phyloP scores from a whole-genome alignment of 2,888 invertebrate genomes.

The Eretmocerus hayati region DNA sequence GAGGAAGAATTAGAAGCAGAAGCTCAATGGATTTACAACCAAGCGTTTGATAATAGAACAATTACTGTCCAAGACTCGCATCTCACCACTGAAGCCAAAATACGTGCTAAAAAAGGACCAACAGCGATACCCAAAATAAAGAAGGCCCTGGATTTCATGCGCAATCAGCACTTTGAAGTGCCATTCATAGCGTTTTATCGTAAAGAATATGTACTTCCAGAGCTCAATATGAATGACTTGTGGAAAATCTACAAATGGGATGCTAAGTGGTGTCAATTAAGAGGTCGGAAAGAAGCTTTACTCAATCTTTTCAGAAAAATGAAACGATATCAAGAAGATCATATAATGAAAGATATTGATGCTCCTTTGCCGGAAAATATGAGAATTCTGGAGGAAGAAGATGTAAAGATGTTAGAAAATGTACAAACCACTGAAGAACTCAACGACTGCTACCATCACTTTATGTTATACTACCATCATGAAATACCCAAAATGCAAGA shows the following conservation, averaged over 20 bases:
- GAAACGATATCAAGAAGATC: conserved; percentile 82
- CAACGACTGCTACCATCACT: conserved; percentile 89
- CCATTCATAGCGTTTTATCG: conserved; percentile 98
- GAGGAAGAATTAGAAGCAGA: conserved; percentile 88
- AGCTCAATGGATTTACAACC: conserved; percentile 95
- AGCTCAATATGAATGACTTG: conserved; percentile 87
- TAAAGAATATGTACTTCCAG: conserved; percentile 94
- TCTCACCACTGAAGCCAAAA: conserved; percentile 50
- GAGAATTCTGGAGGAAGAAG: conserved; percentile 74
- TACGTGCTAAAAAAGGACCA: conserved; percentile 57
- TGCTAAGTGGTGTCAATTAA: conserved; percentile 89
- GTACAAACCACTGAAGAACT: conserved; percentile 86
- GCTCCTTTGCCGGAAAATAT: conserved; percentile 69
- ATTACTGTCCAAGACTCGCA: conserved; percentile 72
- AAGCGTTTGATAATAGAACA: conserved; percentile 79
- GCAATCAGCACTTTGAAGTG: conserved; percentile 91
- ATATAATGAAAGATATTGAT: conserved; percentile 63
- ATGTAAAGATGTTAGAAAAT: conserved; percentile 68
- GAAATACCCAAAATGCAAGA: conserved; percentile 80
- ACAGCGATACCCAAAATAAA: conserved; percentile 82
- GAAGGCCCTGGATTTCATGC: conserved; percentile 90
- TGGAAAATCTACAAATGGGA: conserved; percentile 98
- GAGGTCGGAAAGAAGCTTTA: conserved; percentile 76
- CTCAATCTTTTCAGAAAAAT: conserved; percentile 80
- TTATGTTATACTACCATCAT: conserved; percentile 83